Evolutionary conservation across 2,797 vertebrate genomes (phyloP), one percentile per base, ranked within the genome.

Genomic region (Fistularia tabacaria): DNA sequence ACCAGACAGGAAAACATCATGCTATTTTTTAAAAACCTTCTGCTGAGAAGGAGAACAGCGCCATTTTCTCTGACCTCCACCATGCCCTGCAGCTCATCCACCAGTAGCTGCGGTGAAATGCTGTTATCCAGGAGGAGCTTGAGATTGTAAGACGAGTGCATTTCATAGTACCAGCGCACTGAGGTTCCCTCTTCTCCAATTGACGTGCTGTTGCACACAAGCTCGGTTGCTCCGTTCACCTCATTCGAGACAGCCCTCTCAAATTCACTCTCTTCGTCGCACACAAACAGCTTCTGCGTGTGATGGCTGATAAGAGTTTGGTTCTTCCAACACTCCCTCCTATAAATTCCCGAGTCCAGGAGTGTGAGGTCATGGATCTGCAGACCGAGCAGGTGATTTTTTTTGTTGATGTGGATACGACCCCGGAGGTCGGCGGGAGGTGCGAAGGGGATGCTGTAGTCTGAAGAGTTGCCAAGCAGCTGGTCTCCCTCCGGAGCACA

Each of bases 161-260:
- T 8, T 10, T 90, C 86, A 14, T 50, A 48, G 62, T 88, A 92
- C 91, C 90, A 92, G 46, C n/a, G 82, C 46, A 92, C 64, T 10
- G 69, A 76, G 6, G 51, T 62, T 38, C 67, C 68, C 1, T 14
- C 54, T 10, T 43, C 14, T n/a, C 59, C 65, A 2, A 41, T 37
- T 0, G 38, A 59, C 8, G 37, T 46, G 41, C 48, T 69, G 13
- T 82, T 74, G 62, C 91, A 92, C 7, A 3, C 36, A 9, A 91
- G 49, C 55, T 81, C 60, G 0, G 58, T 15, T 14, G 13, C n/a
- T 51, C 57, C 72, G 7, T 51, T 56, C 8, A 57, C 53, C n/a
- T 69, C 15, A 8, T 37, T 56, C 25, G 74, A 13, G 8, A 6
- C 6, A 12, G 90, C 78, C 14, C 85, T 59, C 48, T 69, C 6